Percentiles rank a stretch among this genome's conserved stretches.
phyloP scores from a whole-genome alignment of 2,888 invertebrate species.

The Euphydryas editha region DNA sequence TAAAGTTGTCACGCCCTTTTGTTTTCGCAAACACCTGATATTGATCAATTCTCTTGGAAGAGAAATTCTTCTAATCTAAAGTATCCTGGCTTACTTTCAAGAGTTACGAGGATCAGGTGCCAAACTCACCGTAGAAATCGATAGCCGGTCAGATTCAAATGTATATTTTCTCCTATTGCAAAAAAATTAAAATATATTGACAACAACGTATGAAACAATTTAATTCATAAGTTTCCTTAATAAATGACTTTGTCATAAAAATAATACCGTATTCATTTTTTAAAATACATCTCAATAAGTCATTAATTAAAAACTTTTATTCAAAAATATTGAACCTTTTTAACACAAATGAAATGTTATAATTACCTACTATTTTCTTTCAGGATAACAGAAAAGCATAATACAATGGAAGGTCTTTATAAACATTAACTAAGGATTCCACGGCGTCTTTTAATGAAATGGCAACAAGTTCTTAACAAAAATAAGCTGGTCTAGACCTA shows the following conservation, averaged over 20 bases:
- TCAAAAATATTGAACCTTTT: not conserved
- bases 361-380: conserved; percentile 12
- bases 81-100: not conserved
- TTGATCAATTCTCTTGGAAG: not conserved
- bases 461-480: conserved; percentile 33
- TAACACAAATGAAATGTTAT: conserved; percentile 15
- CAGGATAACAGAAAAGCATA: conserved; percentile 26
- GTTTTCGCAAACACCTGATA: not conserved
- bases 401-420: conserved; percentile 32
- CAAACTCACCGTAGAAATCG: not conserved
- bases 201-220: too few relatives aligned
- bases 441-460: conserved; percentile 27
- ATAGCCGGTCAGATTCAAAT: not conserved
- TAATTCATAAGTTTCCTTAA: too few relatives aligned
- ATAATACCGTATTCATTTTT: not conserved
- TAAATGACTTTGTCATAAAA: too few relatives aligned
- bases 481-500: conserved; percentile 61
- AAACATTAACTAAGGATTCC: conserved; percentile 31
- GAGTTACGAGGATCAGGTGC: too few relatives aligned
- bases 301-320: not conserved
- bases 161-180: too few relatives aligned
- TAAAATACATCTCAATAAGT: not conserved
- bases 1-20: not conserved
- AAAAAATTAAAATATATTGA: too few relatives aligned
- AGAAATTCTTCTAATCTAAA: not conserved